Evolutionary conservation across 2,797 vertebrate genomes (phyloP).

Genomic region (Typhlichthys eigenmanni): DNA sequence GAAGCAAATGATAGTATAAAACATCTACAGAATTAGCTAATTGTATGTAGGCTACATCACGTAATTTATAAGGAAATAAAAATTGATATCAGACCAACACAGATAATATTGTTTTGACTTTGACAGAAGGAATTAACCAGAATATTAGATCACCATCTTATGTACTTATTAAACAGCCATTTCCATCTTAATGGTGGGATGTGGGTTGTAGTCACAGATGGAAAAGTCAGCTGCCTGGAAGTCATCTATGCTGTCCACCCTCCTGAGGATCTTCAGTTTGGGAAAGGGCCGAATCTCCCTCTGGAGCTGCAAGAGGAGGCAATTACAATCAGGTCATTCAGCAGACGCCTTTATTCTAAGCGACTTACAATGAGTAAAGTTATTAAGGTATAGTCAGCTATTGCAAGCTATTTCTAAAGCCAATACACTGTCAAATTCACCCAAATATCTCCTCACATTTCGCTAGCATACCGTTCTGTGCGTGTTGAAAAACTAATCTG

Average conservation of each 20-base stretch:
- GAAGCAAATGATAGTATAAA: too few species aligned
- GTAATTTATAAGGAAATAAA: not conserved
- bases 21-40: not conserved
- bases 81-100: not conserved
- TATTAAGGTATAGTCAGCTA: not conserved
- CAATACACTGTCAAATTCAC: too few species aligned
- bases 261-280: conserved; percentile 87
- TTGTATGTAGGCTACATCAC: not conserved
- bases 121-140: not conserved
- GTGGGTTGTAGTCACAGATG: conserved; percentile 89
- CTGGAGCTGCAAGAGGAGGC: conserved; percentile 81
- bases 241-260: conserved; percentile 85
- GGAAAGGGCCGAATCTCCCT: conserved; percentile 91
- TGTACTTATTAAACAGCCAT: conserved; percentile 86
- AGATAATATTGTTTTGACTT: not conserved
- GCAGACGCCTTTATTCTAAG: too few species aligned
- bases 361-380: too few species aligned
- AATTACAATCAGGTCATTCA: not conserved
- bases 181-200: conserved; percentile 94
- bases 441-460: too few species aligned
- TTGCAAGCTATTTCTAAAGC: too few species aligned
- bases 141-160: too few species aligned
- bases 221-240: conserved; percentile 91
- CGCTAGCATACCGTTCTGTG: too few species aligned
- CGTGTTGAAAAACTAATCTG: too few species aligned